Evolutionary conservation across 2,113 vertebrate genomes (phyloP), one percentile per base, ranked within the genome.

Genomic region (Canis aureus): DNA sequence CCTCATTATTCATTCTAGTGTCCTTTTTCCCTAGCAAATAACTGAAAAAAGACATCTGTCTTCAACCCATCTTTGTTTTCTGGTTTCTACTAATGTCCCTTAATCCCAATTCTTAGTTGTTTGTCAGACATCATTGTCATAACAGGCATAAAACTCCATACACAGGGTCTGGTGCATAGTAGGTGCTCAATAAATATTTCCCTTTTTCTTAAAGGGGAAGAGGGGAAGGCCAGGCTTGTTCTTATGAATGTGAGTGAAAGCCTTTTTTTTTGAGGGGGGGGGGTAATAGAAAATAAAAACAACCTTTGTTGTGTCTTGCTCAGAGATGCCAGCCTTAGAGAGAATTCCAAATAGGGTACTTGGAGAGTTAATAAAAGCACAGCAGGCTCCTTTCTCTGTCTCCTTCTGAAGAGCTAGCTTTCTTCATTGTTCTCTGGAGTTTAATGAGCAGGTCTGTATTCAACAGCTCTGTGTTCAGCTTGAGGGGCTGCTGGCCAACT

Each of bases 341-440:
- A 80, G 53, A 67, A 64, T 95, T 89, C 71, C 51, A 38, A 49
- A 35, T 11, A 51, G 76, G 35, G 59, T n/a, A 16, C 53, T 89
- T 59, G 49, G 82, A 55, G n/a, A 90, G 87, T 69, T 84, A 64
- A 89, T 86, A 67, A 55, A 94, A 76, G 67, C 62, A 5, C 55
- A 29, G 55, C 64, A 55, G 78, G 49, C 49, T 11, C 71, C 53
- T 49, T 20, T 62, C 69, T 11, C n/a, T 1, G 43, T 8, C 51
- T 95, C n/a, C 17, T 53, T 71, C 43, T 29, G 53, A 81, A 78
- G 86, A 80, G 82, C 87, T 49, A 59, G 69, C 81, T 53, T 59
- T 79, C 69, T 84, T 35, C 81, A 89, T 86, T 98, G 91, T 94
- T 94, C 67, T 79, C 88, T 57, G 57, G 91, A 27, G 60, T 67